These are phyloP conservation scores for Sapayoa aenigma DNA, from an alignment of 2,113 vertebrate genomes.

Conservation along the genomic window DNA sequence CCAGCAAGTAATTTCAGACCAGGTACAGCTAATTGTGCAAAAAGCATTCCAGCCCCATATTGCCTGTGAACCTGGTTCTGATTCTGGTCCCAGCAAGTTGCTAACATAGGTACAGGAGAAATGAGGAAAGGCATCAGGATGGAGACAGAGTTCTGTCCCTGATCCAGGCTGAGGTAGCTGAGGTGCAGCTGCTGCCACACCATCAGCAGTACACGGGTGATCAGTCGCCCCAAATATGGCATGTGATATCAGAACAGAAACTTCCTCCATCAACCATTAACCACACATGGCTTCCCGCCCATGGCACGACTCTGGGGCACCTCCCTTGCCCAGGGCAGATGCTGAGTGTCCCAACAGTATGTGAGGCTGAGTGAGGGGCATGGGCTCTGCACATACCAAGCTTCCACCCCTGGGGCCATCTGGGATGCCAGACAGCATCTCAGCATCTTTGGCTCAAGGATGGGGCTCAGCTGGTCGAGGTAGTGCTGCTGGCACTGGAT, in stretches of 20 bases:
- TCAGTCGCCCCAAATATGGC: neutral
- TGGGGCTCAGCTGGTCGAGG: neutral
- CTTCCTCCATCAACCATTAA: neutral
- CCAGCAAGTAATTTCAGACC: neutral
- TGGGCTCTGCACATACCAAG: fast-evolving
- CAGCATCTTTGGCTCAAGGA: fast-evolving
- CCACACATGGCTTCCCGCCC: fast-evolving
- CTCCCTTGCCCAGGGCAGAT: neutral
- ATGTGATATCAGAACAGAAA: fast-evolving
- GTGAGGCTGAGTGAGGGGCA: fast-evolving
- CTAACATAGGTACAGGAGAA: fast-evolving
- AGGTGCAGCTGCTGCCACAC: fast-evolving
- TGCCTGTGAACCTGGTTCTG: neutral
- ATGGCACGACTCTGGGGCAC: fast-evolving
- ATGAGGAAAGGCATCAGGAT: neutral
- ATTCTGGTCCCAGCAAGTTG: fast-evolving
- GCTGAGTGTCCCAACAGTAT: fast-evolving
- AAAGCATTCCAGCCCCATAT: neutral
- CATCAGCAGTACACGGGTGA: neutral
- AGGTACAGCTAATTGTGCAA: neutral
- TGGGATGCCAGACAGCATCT: neutral
- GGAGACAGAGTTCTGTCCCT: neutral
- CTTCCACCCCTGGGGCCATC: neutral
- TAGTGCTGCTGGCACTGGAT: neutral
- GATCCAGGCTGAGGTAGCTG: neutral